Base-by-base conservation (phyloP, 2,888 invertebrate genomes). In the Callyntrura guangdongensis region DNA sequence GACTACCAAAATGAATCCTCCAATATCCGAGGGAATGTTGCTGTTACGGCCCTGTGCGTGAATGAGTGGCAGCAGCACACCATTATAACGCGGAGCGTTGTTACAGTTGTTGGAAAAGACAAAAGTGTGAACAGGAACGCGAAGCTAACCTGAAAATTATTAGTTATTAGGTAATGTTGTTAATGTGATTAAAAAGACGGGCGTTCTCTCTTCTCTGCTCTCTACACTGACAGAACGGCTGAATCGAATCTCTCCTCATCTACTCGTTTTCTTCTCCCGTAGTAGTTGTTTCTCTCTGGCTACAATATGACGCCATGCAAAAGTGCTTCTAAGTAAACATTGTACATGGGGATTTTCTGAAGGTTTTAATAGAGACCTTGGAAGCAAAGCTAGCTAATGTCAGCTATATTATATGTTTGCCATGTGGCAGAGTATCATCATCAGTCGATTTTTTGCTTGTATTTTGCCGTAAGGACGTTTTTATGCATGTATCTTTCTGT, bases 301-400 rank as follows among this genome's bases (percentile, higher is more conserved):
- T 64, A 77, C 67, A 67, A 81, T 72, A 72, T 36, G 12, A 56
- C 1, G 20, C 8, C 12, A 22, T 59, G 5, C 27, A 59, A 14
- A 25, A 56, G 14, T 36, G 59, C 6, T 36, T 64, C 22, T 22
- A 77, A 53, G 9, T 9, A 6, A 36, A 6, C 36, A 36, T 17
- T 36, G 36, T 36, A 81, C 45, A 49, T 45, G 61, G 53, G 72
- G 64, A 88, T 27, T 88, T 49, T 86, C 81, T 89, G 89, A 89
- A 89, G 89, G 89, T 85, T 89, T 89, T 89, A 47, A 64, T 84
- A 49, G 84, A 89, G 89, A 89, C 89, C 89, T 89, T 89, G 89
- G 89, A 84, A 89, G 84, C 89, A 8, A 89, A 81, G 36, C 79
- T 67, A 5, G n/a, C 45, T 67, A 36, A 81, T 45, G 45, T 61